Percentiles rank a stretch among this genome's conserved stretches.
These are phyloP conservation scores for Tyria jacobaeae DNA, from an alignment of 2,888 invertebrate genomes.

Conservation along the genomic window DNA sequence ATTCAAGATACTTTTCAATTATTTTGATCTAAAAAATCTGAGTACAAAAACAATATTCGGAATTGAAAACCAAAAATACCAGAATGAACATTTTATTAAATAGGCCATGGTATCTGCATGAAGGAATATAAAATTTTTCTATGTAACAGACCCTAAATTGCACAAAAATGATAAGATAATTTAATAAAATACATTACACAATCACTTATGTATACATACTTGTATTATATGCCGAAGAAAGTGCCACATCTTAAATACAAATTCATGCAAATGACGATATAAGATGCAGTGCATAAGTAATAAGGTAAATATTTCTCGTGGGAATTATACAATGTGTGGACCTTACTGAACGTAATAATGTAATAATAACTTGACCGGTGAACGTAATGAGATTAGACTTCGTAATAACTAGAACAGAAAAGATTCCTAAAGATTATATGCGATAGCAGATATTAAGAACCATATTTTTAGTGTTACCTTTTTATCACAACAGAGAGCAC, in stretches of 20 bases:
- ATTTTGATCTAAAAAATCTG: no score
- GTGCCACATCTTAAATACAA: conserved; percentile 24
- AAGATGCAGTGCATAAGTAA: conserved; percentile 46
- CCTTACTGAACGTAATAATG: no score
- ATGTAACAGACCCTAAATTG: neutral
- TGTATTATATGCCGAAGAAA: conserved; percentile 11
- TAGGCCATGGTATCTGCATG: neutral
- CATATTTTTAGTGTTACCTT: neutral
- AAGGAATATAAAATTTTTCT: neutral
- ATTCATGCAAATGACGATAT: conserved; percentile 24
- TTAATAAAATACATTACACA: conserved; percentile 9
- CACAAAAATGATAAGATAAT: neutral
- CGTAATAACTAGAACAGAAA: neutral
- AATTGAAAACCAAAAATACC: no score
- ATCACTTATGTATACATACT: conserved; percentile 8
- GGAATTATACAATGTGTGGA: conserved; percentile 25
- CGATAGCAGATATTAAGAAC: no score
- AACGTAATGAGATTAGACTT: neutral
- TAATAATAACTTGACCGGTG: no score
- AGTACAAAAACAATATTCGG: no score
- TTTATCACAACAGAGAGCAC: no score
- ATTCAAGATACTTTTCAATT: no score
- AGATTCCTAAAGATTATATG: neutral
- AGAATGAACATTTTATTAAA: no score
- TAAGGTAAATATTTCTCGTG: conserved; percentile 42